phyloP scores from a whole-genome alignment of 2,113 vertebrate genomes.

The Willisornis vidua region DNA sequence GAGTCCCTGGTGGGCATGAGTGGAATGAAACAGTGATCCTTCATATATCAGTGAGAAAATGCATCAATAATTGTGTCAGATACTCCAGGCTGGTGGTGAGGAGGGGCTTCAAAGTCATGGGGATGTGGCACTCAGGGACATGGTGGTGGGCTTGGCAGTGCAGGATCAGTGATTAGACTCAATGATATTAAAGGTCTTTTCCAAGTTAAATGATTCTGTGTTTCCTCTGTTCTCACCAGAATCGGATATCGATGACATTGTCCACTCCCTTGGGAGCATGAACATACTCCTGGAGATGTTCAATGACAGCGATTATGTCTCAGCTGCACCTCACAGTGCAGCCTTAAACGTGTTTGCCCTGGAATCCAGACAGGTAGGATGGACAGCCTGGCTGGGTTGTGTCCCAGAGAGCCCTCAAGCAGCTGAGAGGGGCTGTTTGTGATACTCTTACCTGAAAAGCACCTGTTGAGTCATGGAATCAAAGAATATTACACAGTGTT shows the following conservation, averaged over 20 bases:
- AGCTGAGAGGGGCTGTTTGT: background rate
- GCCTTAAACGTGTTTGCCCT: constrained; percentile 83
- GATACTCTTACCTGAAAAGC: background rate
- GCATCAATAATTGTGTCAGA: fast-evolving
- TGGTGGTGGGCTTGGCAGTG: background rate
- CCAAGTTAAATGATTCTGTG: fast-evolving
- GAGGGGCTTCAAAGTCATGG: background rate
- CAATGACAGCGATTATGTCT: constrained; percentile 84
- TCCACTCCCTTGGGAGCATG: constrained; percentile 83
- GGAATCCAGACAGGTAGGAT: constrained; percentile 80
- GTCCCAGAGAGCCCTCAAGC: background rate
- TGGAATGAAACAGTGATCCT: background rate
- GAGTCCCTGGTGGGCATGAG: background rate
- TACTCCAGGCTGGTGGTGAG: background rate
- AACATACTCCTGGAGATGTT: constrained; percentile 84
- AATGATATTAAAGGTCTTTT: background rate
- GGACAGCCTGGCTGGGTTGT: background rate
- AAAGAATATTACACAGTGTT: fast-evolving
- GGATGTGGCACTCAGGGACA: background rate
- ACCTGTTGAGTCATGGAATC: fast-evolving
- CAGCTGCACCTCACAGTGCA: constrained; percentile 88
- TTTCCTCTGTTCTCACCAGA: constrained; percentile 66
- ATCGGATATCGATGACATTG: constrained; percentile 80
- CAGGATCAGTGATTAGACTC: background rate
- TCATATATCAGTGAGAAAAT: fast-evolving